Evolutionary conservation across 2,888 invertebrate species (phyloP), one percentile per base, ranked within the genome.

Genomic region (Cinara cedri): DNA sequence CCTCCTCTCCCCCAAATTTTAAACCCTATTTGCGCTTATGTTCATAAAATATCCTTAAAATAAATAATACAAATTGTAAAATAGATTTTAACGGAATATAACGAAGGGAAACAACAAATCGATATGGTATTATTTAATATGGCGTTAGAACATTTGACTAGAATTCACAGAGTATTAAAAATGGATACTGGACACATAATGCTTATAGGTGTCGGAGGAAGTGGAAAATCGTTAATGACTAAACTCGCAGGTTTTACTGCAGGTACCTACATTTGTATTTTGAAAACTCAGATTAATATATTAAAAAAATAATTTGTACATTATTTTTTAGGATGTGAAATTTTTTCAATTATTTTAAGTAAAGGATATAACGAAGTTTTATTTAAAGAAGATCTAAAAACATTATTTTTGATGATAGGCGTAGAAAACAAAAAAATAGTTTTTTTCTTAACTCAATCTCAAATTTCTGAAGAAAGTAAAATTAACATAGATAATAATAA

Each of bases 91-190:
- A 93, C 93, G 83, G 93, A 95, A 83, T 96, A 93, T 86, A 93
- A 93, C 85, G 95, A 95, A 83, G 89, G 89, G 34, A 88, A 90
- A 71, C 84, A 84, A 10, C 91, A 92, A 84, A 88, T 96, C 87
- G 91, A 90, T 34, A 88, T 97, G 82, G 95, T 97, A 0, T 87
- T 97, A 34, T 97, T 97, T 85, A 94, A 97, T 84, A 96, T 96
- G 85, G 96, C 95, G 60, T 86, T 97, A 72, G 96, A 97, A 84
- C 96, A 97, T 86, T 85, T 97, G 84, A 96, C 95, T 0, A 89
- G 96, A 65, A 90, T 95, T 14, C 96, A 96, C 83, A 90, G 97
- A 26, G 91, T 92, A 0, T 87, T 97, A 81, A 89, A 96, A 82
- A 91, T 95, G 90, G 90, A 92, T 84, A 88, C 91, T 82, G 96